Conservation (phyloP, 2,113 vertebrate species). For the Platycercus adscitus region DNA sequence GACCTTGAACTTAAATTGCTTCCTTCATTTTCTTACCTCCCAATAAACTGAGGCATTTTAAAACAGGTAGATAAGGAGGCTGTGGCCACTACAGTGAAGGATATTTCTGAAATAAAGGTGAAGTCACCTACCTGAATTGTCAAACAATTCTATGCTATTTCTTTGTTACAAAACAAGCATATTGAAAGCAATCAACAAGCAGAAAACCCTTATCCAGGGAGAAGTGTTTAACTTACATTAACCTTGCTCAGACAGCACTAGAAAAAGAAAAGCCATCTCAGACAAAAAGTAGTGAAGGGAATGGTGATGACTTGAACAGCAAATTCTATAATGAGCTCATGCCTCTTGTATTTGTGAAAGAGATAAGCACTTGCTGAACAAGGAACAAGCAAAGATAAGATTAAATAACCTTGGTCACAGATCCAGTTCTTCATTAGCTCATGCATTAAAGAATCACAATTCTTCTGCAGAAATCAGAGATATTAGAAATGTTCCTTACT, state of each 20-base stretch:
- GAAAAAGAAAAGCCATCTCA: neutral
- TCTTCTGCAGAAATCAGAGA: neutral
- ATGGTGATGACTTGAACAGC: neutral
- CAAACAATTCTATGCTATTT: neutral
- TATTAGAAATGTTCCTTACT: neutral
- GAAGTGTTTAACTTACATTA: neutral
- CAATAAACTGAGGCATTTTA: neutral
- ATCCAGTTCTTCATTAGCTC: neutral
- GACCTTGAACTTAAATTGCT: neutral
- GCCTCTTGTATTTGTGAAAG: conserved; percentile 17
- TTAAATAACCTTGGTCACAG: neutral
- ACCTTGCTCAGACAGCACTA: neutral
- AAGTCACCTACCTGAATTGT: neutral
- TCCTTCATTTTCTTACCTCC: neutral
- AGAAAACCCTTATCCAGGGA: neutral
- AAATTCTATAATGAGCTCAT: conserved; percentile 11
- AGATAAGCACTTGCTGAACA: conserved; percentile 25
- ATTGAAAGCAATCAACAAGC: neutral
- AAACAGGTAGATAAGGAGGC: neutral
- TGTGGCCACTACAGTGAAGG: neutral
- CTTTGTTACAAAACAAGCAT: neutral
- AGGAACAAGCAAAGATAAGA: conserved; percentile 25
- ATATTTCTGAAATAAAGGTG: neutral
- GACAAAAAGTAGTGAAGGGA: neutral
- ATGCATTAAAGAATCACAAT: neutral